phyloP scores from a whole-genome alignment of 2,113 vertebrate genomes.

The Aplodontia rufa region DNA sequence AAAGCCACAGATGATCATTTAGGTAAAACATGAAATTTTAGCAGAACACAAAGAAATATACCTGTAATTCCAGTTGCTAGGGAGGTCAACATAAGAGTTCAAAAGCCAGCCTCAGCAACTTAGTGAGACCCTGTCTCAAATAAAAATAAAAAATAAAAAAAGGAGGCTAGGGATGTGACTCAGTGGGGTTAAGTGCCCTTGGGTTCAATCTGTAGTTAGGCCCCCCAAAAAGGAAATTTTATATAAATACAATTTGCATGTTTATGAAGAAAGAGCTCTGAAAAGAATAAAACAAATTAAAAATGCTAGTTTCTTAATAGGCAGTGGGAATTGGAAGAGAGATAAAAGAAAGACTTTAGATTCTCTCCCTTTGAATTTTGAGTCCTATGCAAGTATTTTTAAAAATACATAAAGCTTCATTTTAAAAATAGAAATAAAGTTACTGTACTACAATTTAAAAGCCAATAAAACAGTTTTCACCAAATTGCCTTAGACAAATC shows the following conservation, averaged over 20 bases:
- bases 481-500: neutral
- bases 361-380: neutral
- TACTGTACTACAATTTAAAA: neutral
- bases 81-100: no score
- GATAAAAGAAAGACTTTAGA: neutral
- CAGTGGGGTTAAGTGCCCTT: no score
- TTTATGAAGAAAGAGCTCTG: neutral
- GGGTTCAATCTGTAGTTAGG: no score
- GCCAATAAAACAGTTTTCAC: neutral
- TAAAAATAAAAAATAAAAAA: no score
- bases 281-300: neutral
- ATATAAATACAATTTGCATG: neutral
- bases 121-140: no score
- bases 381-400: neutral
- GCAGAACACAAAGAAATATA: no score
- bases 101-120: no score
- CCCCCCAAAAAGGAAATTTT: neutral
- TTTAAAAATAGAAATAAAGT: slow-evolving; percentile 12
- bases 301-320: neutral
- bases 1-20: neutral
- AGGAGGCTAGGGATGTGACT: no score
- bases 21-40: no score
- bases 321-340: neutral
- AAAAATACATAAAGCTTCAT: neutral
- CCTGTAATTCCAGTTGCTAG: no score